Evolutionary conservation across 2,797 vertebrate genomes (phyloP).

Genomic region (Macrochelys suwanniensis): DNA sequence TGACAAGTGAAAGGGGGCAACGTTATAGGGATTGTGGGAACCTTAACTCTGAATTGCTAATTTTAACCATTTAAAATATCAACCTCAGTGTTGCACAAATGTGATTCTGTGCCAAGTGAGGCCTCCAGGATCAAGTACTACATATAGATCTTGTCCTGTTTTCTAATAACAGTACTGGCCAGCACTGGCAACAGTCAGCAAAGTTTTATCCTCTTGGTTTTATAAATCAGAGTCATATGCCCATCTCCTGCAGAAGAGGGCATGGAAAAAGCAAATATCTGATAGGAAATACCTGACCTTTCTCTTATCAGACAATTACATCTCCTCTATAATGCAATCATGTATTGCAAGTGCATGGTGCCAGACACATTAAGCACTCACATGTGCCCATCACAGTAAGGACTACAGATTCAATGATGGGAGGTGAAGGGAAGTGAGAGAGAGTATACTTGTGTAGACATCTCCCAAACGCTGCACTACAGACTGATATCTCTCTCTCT

Average conservation of each 20-base stretch:
- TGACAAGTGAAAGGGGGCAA: too few species aligned
- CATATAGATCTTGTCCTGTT: too few species aligned
- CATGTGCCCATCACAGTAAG: not conserved
- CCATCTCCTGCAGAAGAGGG: not conserved
- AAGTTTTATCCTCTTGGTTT: not conserved
- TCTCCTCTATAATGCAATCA: not conserved
- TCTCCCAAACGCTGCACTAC: not conserved
- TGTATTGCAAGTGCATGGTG: accelerated
- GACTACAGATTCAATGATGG: not conserved
- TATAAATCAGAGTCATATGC: not conserved
- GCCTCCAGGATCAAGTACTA: accelerated
- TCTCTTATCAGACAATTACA: not conserved
- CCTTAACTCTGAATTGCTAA: too few species aligned
- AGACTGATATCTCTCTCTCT: accelerated
- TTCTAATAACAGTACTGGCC: too few species aligned
- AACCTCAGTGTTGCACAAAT: too few species aligned
- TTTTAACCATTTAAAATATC: too few species aligned
- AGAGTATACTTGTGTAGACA: accelerated
- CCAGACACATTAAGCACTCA: accelerated
- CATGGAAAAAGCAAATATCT: not conserved
- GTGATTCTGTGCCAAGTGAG: too few species aligned
- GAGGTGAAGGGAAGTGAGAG: not conserved
- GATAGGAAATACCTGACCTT: too few species aligned
- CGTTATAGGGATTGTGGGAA: too few species aligned
- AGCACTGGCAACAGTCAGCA: not conserved